Evolutionary conservation across 1,140 invertebrate genomes (phyloP).

Genomic region (Nasonia vitripennis): DNA sequence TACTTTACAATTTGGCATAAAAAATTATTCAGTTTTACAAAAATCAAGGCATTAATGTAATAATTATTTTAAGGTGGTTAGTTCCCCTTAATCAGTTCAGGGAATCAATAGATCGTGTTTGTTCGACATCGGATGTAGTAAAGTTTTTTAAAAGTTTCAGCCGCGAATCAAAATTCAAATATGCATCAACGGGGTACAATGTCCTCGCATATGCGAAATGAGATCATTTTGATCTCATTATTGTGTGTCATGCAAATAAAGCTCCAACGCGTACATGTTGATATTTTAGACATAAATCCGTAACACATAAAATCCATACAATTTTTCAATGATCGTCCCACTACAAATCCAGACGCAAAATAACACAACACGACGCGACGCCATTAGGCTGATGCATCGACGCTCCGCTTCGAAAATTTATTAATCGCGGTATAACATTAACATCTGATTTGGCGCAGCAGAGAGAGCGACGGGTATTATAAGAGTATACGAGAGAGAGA

Average conservation of each 20-base stretch:
- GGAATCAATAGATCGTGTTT: too few species aligned
- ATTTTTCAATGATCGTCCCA: too few species aligned
- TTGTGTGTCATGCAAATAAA: neutral
- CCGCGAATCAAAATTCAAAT: neutral
- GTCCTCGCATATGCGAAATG: neutral
- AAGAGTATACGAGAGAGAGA: too few species aligned
- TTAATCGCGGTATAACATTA: neutral
- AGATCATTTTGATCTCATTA: conserved; percentile 23
- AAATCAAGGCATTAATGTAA: too few species aligned
- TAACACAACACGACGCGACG: too few species aligned
- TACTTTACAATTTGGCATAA: too few species aligned
- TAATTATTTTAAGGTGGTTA: too few species aligned
- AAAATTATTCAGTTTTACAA: too few species aligned
- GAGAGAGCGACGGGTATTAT: neutral
- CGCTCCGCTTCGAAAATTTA: neutral
- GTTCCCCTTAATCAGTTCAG: too few species aligned
- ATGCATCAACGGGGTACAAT: neutral
- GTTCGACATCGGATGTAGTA: neutral
- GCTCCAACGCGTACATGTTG: neutral
- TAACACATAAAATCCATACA: neutral
- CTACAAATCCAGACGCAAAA: too few species aligned
- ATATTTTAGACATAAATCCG: neutral
- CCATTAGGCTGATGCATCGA: neutral
- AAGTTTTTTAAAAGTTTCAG: neutral
- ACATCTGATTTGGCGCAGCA: neutral